Evolutionary conservation across 1,140 invertebrate species (phyloP).

Genomic region (Drosophila rufa): DNA sequence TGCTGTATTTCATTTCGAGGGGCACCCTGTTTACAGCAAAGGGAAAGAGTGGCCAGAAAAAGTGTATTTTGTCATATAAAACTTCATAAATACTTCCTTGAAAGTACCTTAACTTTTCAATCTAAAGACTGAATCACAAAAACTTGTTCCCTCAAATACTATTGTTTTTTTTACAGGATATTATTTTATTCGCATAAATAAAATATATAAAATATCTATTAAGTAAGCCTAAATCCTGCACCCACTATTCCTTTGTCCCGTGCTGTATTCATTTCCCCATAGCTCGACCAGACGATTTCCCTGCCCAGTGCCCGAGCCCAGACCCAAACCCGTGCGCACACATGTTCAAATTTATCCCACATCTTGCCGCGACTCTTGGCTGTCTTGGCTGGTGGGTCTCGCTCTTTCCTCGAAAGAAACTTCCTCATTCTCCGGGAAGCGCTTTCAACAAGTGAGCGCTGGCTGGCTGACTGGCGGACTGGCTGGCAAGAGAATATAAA

Average conservation of each 20-base stretch:
- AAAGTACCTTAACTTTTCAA: no score
- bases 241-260: constrained; percentile 11
- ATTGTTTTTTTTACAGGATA: no score
- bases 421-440: constrained; percentile 82
- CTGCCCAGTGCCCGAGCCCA: constrained; percentile 35
- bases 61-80: not conserved
- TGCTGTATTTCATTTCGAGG: no score
- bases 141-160: no score
- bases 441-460: constrained; percentile 77
- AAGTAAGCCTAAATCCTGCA: not conserved
- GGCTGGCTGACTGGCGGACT: constrained; percentile 12
- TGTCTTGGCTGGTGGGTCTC: constrained; percentile 24
- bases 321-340: constrained; percentile 24
- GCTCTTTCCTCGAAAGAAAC: constrained; percentile 62
- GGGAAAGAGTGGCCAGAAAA: not conserved
- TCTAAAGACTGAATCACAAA: no score
- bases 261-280: constrained; percentile 53
- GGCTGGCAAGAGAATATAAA: constrained; percentile 31
- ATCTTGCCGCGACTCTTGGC: constrained; percentile 23
- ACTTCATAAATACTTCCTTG: no score
- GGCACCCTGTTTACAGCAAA: constrained; percentile 15
- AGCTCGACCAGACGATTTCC: constrained; percentile 30
- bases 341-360: constrained; percentile 76
- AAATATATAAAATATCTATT: not conserved
- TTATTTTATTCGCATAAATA: no score